Evolutionary conservation across 2,113 vertebrate genomes (phyloP), one percentile per base, ranked within the genome.

Genomic region (Gallinago jamesoni): DNA sequence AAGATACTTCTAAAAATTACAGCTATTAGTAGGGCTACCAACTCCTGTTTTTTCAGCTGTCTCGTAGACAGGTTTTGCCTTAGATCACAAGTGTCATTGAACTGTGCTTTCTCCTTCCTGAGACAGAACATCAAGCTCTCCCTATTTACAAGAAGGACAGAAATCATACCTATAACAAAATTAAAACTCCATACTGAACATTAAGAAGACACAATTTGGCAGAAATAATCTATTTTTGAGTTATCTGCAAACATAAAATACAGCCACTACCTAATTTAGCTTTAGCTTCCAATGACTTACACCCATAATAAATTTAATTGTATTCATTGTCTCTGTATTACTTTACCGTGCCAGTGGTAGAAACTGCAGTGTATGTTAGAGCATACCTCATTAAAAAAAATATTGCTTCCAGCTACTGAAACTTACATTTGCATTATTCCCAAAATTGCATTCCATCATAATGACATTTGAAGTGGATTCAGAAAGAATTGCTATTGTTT

Each of bases 351-450:
- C 69, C 59, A 89, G 50, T 75, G 41, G 55, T 45, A 69, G 53
- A 94, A 93, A 84, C 45, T 37, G 48, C 75, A 80, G 45, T 15
- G 31, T 17, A 7, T 62, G 39, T 86, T 81, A 87, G 57, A 89
- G 39, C 37, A 76, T 33, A 91, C 18, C 47, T 87, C 64, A 83
- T 93, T 83, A 69, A 59, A 96, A 89, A 60, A 74, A 88, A 89
- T 94, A 82, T 27, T 95, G 53, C 87, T 97, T 84, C 63, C 90
- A 92, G 92, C 94, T 87, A 89, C 82, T 77, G 85, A 84, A 96
- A 89, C 30, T 60, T 91, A 30, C 59, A 93, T 93, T 94, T 87
- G 43, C 82, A 78, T 94, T 87, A 83, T 50, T 93, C 73, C 68
- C 70, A 59, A 83, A 91, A 95, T 56, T 88, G 43, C 60, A 78